Base-by-base conservation (phyloP, 2,797 vertebrate genomes). In the Argya squamiceps region DNA sequence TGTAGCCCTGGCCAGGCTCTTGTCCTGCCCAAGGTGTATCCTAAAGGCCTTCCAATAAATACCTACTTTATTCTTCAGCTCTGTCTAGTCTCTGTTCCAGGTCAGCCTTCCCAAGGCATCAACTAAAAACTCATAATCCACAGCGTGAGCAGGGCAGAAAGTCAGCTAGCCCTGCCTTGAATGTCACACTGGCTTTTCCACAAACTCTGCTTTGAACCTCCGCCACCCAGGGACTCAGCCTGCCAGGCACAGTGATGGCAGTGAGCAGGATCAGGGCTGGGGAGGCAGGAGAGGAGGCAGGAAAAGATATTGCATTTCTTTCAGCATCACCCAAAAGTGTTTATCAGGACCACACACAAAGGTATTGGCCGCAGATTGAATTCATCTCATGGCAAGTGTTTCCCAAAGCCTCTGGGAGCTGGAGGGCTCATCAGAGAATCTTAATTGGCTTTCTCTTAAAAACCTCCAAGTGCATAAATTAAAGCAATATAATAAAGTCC, bases 371-470 rank as follows among this genome's bases (percentile, higher is more conserved):
- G 30, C 64, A 82, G 85, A 93, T 1, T 69, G 75, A 91, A 94
- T 5, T 15, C 37, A 49, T 47, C 27, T 78, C 23, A 0, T 79
- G 92, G 88, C 85, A 49, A 91, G 85, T 26, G 81, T 81, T 94
- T 88, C 77, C 85, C 68, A 78, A 79, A 95, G 89, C 91, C 0
- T 0, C 80, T 56, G 49, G 84, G 75, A 94, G 91, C 92, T 77
- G 85, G 80, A 88, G 86, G 85, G 88, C 75, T 96, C 96, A 88
- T 96, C 95, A 82, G 85, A 89, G 92, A 91, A 92, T 96, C 92
- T 96, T 96, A 96, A 96, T 91, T 95, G 91, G 91, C 75, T 93
- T 96, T 89, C 63, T 93, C 87, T 94, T 89, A 21, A 84, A 85
- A 70, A 79, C 6, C 4, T 63, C 76, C 92, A 96, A 95, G 95